Conservation (phyloP, 2,797 vertebrate genomes). For the Phoeniculus purpureus region DNA sequence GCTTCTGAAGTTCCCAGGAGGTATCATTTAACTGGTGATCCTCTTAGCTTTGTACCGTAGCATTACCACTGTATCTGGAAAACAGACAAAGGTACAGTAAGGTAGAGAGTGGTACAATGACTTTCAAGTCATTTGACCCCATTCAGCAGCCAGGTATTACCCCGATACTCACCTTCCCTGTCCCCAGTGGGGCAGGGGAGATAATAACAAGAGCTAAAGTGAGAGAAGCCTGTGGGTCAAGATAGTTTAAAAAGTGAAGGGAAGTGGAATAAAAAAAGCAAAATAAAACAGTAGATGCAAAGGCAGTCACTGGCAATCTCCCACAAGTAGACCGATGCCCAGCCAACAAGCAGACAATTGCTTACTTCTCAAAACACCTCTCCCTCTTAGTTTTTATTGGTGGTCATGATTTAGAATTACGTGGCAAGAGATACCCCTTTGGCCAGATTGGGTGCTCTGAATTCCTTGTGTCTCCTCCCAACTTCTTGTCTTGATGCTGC, state of each 20-base stretch:
- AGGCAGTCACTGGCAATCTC: not conserved
- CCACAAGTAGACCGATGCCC: not conserved
- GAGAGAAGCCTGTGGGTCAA: not conserved
- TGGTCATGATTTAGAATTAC: not conserved
- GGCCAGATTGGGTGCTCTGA: not conserved
- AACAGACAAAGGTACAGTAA: not conserved
- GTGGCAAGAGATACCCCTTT: not conserved
- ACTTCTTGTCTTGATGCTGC: not conserved
- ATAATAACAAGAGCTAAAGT: not conserved
- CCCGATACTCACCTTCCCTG: not conserved
- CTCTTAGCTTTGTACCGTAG: not conserved
- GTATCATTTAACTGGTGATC: not conserved
- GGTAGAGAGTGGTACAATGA: not conserved
- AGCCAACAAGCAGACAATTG: not conserved
- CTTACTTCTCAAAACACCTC: not conserved
- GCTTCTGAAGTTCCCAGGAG: not conserved
- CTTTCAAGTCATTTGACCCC: rapidly evolving
- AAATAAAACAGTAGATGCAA: not conserved
- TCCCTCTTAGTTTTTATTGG: not conserved
- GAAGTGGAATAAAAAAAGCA: not conserved
- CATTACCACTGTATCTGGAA: not conserved
- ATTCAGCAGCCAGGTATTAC: not conserved
- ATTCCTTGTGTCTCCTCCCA: not conserved
- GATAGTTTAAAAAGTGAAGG: not conserved
- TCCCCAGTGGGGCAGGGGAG: not conserved